Evolutionary conservation across 2,113 vertebrate genomes (phyloP), one percentile per base, ranked within the genome.

Genomic region (Picathartes gymnocephalus): DNA sequence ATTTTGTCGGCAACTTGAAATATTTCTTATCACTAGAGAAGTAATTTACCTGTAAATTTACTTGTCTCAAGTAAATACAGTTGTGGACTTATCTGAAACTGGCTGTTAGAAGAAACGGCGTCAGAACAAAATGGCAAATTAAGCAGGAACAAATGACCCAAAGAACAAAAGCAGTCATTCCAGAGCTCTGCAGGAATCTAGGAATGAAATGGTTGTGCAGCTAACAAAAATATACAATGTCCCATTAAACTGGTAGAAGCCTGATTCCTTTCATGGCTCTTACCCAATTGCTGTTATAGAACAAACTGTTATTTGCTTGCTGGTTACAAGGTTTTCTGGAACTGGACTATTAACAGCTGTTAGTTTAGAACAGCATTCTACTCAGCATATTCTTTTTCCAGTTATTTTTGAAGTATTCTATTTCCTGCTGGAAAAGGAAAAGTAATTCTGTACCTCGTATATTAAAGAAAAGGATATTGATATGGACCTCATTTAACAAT

Each of bases 61-160:
- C n/a, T 87, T 90, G 61, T 48, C 60, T 80, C 58, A 73, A 73
- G 74, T 61, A 91, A 91, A 90, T 80, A 73, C 37, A 42, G 31
- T 80, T 65, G 70, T n/a, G 1, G 20, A 78, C 45, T 86, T 95
- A 93, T 70, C 79, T 88, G 66, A 88, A 93, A 61, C 37, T 65
- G 28, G 31, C 62, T 88, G 12, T 72, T 92, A 72, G 37, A 80
- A 88, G 81, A 72, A 95, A 94, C 95, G 74, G 88, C 92, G 88
- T 82, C 66, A 92, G 90, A 88, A 85, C 31, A 85, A 91, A 95
- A 93, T 53, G 66, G 42, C 57, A 88, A 96, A 94, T 95, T 90
- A 88, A 72, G 81, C 90, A 94, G 72, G 86, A 90, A 69, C 45
- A 90, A 95, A 87, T 91, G 61, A 93, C 62, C 27, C 53, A 33